A percentile compares a stretch with the other conserved stretches of the same genome.
Conservation (phyloP, 2,113 vertebrate genomes). For the Pyrgilauda ruficollis region DNA sequence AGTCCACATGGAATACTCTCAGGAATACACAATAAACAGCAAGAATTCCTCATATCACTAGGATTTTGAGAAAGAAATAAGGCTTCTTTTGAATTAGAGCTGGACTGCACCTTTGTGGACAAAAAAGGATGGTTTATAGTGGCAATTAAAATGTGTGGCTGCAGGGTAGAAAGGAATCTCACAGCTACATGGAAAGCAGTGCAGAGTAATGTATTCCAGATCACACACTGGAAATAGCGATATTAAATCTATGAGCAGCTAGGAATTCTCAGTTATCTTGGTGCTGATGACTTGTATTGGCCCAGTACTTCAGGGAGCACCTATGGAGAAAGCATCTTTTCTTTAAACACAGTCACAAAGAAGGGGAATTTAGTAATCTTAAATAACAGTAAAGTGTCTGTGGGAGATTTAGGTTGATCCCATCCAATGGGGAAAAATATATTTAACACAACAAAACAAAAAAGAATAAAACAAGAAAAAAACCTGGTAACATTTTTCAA, state of each 20-base stretch:
- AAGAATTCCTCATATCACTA: not conserved
- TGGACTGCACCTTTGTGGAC: not conserved
- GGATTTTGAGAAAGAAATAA: not conserved
- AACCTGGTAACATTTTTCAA: not conserved
- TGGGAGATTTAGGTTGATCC: not conserved
- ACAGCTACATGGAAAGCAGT: not conserved
- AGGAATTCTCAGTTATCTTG: not conserved
- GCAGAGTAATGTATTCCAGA: slow-evolving; percentile 11
- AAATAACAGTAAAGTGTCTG: not conserved
- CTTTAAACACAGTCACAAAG: not conserved
- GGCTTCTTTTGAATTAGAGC: not conserved
- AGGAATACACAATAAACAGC: not conserved
- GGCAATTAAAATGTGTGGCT: not conserved
- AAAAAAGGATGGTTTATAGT: not conserved
- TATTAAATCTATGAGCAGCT: not conserved
- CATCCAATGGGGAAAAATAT: not conserved
- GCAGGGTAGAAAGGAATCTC: not conserved
- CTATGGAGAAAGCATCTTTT: not conserved
- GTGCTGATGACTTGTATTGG: not conserved
- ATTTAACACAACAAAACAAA: not conserved
- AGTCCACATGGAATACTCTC: not conserved
- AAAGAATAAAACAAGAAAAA: not conserved
- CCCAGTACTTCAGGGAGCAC: not conserved
- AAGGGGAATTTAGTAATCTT: not conserved
- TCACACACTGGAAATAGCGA: not conserved